Evolutionary conservation across 2,888 invertebrate species (phyloP), one percentile per base, ranked within the genome.

Genomic region (Labia minor): DNA sequence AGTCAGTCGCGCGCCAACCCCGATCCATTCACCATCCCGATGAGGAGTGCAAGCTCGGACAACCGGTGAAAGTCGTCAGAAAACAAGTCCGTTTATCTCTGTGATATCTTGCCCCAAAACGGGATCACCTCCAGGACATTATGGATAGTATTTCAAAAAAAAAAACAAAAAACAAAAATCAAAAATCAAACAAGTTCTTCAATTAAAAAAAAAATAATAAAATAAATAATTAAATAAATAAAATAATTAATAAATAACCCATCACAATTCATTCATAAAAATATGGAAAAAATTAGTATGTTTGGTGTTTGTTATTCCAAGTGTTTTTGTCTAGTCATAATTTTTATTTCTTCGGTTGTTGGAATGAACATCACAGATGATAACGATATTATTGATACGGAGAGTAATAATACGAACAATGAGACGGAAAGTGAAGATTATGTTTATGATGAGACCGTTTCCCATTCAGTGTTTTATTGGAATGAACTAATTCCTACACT

Each of bases 401-500:
- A 26, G 3, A 21, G 11, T 10, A 21, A 19, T 10, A 49, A 11
- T 2, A 49, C 49, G 4, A 3, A 4, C 3, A 73, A 74, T 62
- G 73, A 72, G 63, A 71, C 71, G 62, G 66, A 69, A n/a, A 68
- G 69, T 61, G 72, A 72, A 2, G 75, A 75, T 26, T 76, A 77
- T 70, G 79, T 81, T 70, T 82, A 82, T 72, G 81, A 82, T 73
- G 75, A 79, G 68, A 77, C 80, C 62, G 80, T 79, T 61, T 79
- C 81, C 16, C 73, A 78, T 68, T 76, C 74, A 21, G 75, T 74
- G 61, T 83, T 81, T 72, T 76, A 81, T 69, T 82, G 84, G 80
- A 74, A 75, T 10, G 85, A 85, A 75, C 75, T 85, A 66, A 76
- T 80, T 33, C 84, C 85, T 0, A 80, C 82, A 3, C 77, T 83